A percentile compares a stretch with the other conserved stretches of the same genome.
Evolutionary conservation across 2,113 vertebrate genomes (phyloP).

Genomic region (Murina feae): DNA sequence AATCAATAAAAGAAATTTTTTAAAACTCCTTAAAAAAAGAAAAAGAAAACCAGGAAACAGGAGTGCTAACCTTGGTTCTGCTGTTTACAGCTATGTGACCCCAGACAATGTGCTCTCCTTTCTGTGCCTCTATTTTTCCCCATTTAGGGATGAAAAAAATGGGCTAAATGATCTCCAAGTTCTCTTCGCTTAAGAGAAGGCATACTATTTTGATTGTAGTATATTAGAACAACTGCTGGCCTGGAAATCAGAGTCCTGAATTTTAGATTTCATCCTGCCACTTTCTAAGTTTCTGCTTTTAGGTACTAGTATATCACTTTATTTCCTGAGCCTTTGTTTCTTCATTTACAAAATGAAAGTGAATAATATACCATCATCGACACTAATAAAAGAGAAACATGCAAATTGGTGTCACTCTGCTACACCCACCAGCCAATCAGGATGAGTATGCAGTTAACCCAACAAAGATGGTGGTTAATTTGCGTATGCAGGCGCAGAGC

Average conservation of each 20-base stretch:
- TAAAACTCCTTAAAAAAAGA: no score
- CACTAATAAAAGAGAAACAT: no score
- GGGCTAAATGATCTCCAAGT: no score
- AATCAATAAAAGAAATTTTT: no score
- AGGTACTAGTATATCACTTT: background rate
- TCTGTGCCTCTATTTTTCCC: background rate
- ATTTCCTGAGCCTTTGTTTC: background rate
- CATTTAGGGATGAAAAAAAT: background rate
- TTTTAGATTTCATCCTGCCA: background rate
- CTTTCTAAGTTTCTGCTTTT: background rate
- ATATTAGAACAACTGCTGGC: background rate
- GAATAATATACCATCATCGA: background rate
- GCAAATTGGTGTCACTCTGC: no score
- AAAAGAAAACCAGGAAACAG: background rate
- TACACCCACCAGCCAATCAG: no score
- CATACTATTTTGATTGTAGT: background rate
- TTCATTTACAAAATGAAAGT: background rate
- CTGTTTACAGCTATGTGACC: background rate
- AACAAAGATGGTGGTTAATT: no score
- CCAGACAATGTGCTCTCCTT: background rate
- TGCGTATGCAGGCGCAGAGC: no score
- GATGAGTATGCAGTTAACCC: no score
- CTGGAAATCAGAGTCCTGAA: background rate
- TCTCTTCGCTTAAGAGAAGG: background rate
- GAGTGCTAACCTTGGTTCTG: background rate